phyloP scores from a whole-genome alignment of 2,888 invertebrate species.

The Cynaeus angustus region DNA sequence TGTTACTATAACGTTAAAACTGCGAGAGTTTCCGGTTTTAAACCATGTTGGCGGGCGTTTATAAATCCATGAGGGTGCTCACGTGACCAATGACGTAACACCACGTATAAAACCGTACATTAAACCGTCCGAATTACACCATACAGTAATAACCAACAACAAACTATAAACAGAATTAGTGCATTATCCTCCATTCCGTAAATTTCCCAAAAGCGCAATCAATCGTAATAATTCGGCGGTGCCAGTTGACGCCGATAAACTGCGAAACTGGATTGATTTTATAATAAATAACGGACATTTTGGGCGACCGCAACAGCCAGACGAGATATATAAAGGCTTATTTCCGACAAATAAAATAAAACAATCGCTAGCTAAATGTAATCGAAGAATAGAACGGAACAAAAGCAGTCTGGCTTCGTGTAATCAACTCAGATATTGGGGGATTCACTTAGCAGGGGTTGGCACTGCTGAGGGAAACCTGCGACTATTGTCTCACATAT shows the following conservation, averaged over 20 bases:
- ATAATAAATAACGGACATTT: constrained; percentile 41
- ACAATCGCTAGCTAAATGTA: constrained; percentile 59
- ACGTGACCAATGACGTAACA: constrained; percentile 52
- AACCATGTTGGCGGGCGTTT: too few relatives aligned
- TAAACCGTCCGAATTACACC: constrained; percentile 26
- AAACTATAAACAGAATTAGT: constrained; percentile 37
- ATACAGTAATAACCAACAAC: constrained; percentile 25
- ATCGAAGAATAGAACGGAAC: constrained; percentile 60
- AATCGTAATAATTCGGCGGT: constrained; percentile 56
- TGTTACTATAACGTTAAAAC: too few relatives aligned
- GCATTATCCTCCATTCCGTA: constrained; percentile 55
- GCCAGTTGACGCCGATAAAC: constrained; percentile 39
- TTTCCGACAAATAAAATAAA: constrained; percentile 53
- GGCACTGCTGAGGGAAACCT: constrained; percentile 55
- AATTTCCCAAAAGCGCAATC: constrained; percentile 63
- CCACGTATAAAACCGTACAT: constrained; percentile 39
- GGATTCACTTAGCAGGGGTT: constrained; percentile 70
- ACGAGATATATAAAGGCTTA: constrained; percentile 14
- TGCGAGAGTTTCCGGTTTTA: too few relatives aligned
- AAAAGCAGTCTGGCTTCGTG: constrained; percentile 69
- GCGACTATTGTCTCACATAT: constrained; percentile 66
- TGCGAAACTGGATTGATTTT: constrained; percentile 42
- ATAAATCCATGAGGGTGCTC: constrained; percentile 56
- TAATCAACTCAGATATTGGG: constrained; percentile 70
- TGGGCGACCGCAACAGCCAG: constrained; percentile 6